Evolutionary conservation across 2,113 vertebrate species (phyloP).

Genomic region (Bolborhynchus lineola): DNA sequence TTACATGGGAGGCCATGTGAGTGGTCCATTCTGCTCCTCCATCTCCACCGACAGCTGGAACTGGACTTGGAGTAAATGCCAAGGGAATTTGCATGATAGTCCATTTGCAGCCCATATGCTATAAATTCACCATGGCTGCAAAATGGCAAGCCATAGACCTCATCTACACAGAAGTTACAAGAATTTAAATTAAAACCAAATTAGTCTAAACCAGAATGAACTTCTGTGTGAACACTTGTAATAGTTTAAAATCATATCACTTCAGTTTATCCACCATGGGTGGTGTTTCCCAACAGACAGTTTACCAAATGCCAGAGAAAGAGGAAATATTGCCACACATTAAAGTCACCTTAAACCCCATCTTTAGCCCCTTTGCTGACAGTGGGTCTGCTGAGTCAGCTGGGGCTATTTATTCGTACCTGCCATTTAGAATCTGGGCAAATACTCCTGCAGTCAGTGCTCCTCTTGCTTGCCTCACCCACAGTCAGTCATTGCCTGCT

Average conservation of each 20-base stretch:
- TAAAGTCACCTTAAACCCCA: background rate
- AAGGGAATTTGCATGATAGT: constrained; percentile 51
- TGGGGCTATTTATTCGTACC: background rate
- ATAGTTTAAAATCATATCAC: background rate
- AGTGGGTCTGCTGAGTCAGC: background rate
- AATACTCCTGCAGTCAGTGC: background rate
- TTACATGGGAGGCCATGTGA: constrained; percentile 43
- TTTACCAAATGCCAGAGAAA: background rate
- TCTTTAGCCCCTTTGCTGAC: background rate
- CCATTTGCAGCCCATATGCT: constrained; percentile 39
- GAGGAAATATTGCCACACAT: background rate
- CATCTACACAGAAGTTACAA: background rate
- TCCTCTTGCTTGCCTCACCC: background rate
- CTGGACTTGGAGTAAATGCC: constrained; percentile 33
- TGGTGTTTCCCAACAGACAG: background rate
- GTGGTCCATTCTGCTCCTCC: constrained; percentile 19
- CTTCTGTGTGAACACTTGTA: background rate
- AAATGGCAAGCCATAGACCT: constrained; percentile 18
- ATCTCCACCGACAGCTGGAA: constrained; percentile 48
- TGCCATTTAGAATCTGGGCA: background rate
- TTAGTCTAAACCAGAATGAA: constrained; percentile 32
- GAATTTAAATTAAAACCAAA: constrained; percentile 47
- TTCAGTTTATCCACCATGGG: background rate
- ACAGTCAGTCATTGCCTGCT: background rate
- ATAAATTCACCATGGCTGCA: constrained; percentile 2